Evolutionary conservation across 2,113 vertebrate genomes (phyloP), one percentile per base, ranked within the genome.

Genomic region (Catagonus wagneri): DNA sequence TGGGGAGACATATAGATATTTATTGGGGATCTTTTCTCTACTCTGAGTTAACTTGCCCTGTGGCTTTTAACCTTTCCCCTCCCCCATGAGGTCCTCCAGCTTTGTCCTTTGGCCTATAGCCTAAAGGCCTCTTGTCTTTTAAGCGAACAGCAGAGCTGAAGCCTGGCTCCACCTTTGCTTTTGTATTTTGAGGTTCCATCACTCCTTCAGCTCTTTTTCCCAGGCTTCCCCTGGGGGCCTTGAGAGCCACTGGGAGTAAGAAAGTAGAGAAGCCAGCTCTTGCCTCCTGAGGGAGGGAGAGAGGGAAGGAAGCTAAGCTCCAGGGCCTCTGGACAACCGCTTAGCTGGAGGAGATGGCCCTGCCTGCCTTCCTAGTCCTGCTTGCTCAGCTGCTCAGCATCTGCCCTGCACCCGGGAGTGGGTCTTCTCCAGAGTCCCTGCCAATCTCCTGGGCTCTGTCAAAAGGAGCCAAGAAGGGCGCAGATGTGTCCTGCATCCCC

Each of bases 341-440:
- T 27, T 58, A 32, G 32, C 71, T 25, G 54, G 34, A 50, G 79
- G 60, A 83, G 69, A 44, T 8, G 22, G 10, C 36, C 27, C 61
- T 66, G 34, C 12, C 36, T 8, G 27, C 50, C 76, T 32, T 19
- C 63, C 19, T 2, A 5, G 27, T 34, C 36, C 74, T 14, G 7
- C 65, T 56, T 52, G 63, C 92, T 96, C 96, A 94, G 92, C 93
- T 91, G 96, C 78, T 44, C 15, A 39, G 83, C 89, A 75, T 83
- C 63, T 83, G 96, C 74, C 81, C 58, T 93, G 39, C n/a, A 71
- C 81, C 78, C 56, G 71, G 29, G 66, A 93, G 25, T 29, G 7
- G 19, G 8, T 68, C 63, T 95, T 75, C 96, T 94, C 96, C 93
- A 83, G 89, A 39, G 93, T 74, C 27, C 52, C 63, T 89, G 89